phyloP scores from a whole-genome alignment of 1,140 invertebrate species.

The Potamilus streckersoni region DNA sequence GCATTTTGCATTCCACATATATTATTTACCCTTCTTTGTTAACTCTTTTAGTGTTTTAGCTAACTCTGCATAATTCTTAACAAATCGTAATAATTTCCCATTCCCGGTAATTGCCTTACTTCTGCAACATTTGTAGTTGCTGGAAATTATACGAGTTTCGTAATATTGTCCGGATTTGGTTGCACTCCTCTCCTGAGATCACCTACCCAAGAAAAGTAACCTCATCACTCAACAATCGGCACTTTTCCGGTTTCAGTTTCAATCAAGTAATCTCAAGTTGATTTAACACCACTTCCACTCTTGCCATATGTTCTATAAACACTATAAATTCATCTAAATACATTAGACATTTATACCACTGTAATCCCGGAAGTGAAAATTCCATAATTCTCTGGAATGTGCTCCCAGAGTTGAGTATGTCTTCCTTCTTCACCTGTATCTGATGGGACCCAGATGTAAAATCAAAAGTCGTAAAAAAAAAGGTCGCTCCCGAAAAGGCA shows the following conservation, averaged over 20 bases:
- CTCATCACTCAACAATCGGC: constrained; percentile 29
- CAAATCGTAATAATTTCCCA: constrained; percentile 22
- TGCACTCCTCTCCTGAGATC: constrained; percentile 18
- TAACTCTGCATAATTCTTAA: constrained; percentile 28
- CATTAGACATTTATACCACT: constrained; percentile 24
- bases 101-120: constrained; percentile 25
- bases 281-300: constrained; percentile 6
- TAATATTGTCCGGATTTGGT: constrained; percentile 11
- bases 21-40: too few species aligned
- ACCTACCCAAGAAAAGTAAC: constrained; percentile 34
- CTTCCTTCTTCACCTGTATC: too few species aligned
- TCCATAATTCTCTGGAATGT: constrained; percentile 14
- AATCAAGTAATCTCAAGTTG: constrained; percentile 10
- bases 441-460: too few species aligned
- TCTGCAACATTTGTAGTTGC: constrained; percentile 20
- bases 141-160: constrained; percentile 10
- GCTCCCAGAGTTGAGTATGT: not conserved
- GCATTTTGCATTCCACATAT: too few species aligned
- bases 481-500: too few species aligned
- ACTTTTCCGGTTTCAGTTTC: constrained; percentile 32
- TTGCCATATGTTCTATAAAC: constrained; percentile 10
- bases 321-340: constrained; percentile 41
- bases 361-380: constrained; percentile 16
- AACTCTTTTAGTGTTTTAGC: constrained; percentile 25
- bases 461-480: too few species aligned